A percentile compares a stretch with the other conserved stretches of the same genome.
phyloP scores from a whole-genome alignment of 2,888 invertebrate species.

The Gymnoscelis rufifasciata region DNA sequence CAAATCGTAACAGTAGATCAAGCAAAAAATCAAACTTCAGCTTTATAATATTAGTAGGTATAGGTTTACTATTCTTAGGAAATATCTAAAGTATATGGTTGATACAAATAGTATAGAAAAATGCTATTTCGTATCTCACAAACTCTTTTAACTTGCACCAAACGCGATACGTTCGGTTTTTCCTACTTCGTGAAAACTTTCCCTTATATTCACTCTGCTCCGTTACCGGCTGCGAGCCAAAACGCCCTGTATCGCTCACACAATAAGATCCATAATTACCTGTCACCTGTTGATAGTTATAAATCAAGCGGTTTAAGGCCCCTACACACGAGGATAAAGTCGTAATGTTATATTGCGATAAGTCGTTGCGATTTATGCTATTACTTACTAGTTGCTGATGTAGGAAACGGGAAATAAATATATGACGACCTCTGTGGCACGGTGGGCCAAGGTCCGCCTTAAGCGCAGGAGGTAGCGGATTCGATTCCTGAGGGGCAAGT shows the following conservation, averaged over 20 bases:
- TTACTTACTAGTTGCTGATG: not conserved
- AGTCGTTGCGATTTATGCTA: not conserved
- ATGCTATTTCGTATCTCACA: not conserved
- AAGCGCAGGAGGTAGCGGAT: too few relatives aligned
- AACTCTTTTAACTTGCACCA: constrained; percentile 28
- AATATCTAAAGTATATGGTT: too few relatives aligned
- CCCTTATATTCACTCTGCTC: constrained; percentile 35
- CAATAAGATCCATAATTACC: constrained; percentile 17
- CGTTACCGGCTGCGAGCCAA: constrained; percentile 16
- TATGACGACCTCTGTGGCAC: too few relatives aligned
- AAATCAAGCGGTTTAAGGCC: constrained; percentile 1
- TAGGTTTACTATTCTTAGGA: too few relatives aligned
- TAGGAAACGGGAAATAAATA: too few relatives aligned
- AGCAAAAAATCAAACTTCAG: too few relatives aligned
- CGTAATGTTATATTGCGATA: constrained; percentile 1
- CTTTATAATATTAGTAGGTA: too few relatives aligned
- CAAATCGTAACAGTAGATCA: too few relatives aligned
- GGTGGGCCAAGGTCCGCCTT: too few relatives aligned
- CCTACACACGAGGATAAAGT: not conserved
- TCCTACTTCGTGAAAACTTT: constrained; percentile 45
- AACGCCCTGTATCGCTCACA: constrained; percentile 4
- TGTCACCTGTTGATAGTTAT: constrained; percentile 16
- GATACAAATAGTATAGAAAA: too few relatives aligned
- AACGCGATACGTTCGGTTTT: constrained; percentile 38
- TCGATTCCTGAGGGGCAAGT: too few relatives aligned